Conservation (phyloP, 2,113 vertebrate genomes). For the Scopus umbretta region DNA sequence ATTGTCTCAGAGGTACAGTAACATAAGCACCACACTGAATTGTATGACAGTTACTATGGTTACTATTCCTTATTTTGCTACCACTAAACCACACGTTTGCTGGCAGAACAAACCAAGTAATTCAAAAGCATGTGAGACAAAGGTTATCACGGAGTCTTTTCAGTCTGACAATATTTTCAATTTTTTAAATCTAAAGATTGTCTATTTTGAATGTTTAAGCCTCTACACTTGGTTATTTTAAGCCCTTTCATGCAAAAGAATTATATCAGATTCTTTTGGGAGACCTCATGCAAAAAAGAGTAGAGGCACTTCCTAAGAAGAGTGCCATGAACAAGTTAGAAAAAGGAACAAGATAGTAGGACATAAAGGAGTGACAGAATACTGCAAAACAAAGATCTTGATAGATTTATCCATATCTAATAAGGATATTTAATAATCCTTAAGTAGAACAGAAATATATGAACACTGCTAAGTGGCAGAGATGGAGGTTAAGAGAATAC, state of each 20-base stretch:
- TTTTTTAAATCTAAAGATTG: not conserved
- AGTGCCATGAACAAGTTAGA: not conserved
- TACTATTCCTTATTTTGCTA: conserved; percentile 6
- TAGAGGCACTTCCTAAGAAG: not conserved
- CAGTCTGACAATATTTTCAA: not conserved
- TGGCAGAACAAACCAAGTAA: conserved; percentile 1
- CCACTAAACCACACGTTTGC: not conserved
- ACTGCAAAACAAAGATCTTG: not conserved
- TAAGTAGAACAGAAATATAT: not conserved
- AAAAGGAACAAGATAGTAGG: not conserved
- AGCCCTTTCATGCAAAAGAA: not conserved
- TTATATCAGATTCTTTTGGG: not conserved
- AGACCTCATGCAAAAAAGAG: not conserved
- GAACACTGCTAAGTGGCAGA: not conserved
- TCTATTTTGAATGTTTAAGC: not conserved
- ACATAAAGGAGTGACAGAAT: not conserved
- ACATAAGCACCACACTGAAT: conserved; percentile 1
- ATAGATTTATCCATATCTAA: not conserved
- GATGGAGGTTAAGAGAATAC: not conserved
- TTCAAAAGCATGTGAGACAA: not conserved
- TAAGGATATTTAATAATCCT: not conserved
- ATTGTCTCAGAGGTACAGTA: conserved; percentile 50
- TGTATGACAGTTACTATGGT: conserved; percentile 57
- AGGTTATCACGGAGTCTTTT: not conserved
- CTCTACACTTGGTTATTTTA: not conserved